Evolutionary conservation across 2,797 vertebrate species (phyloP).

Genomic region (Echeneis naucrates): DNA sequence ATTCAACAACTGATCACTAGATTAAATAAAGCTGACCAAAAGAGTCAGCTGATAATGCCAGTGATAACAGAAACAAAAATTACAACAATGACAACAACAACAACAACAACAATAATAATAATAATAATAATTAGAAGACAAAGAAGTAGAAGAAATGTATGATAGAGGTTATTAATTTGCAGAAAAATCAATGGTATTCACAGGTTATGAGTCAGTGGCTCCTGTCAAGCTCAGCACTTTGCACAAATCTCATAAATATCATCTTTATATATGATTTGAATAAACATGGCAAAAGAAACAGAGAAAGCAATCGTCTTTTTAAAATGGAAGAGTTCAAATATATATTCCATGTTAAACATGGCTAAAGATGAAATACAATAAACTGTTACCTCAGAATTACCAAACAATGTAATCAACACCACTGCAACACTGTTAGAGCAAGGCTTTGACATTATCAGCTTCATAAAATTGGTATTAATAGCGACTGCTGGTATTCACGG

Average conservation of each 20-base stretch:
- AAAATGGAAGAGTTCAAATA: neutral
- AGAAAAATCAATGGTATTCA: neutral
- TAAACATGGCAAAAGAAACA: too few species aligned
- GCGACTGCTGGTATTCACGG: constrained; percentile 17
- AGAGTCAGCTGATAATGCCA: too few species aligned
- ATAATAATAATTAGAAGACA: too few species aligned
- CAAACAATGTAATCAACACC: constrained; percentile 15
- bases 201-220: too few species aligned
- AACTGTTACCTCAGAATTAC: neutral
- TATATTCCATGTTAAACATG: constrained; percentile 1
- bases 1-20: neutral
- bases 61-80: too few species aligned
- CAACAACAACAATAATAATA: too few species aligned
- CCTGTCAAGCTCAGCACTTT: too few species aligned
- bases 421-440: neutral
- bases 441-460: constrained; percentile 6
- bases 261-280: neutral
- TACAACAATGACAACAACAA: too few species aligned
- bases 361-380: neutral
- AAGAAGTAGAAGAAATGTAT: too few species aligned
- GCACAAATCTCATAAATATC: too few species aligned
- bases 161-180: neutral
- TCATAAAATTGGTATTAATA: constrained; percentile 15
- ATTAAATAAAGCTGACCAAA: too few species aligned
- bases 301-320: neutral